These are phyloP conservation scores for Athalia circularis DNA, from an alignment of 2,888 invertebrate species.

Conservation along the genomic window DNA sequence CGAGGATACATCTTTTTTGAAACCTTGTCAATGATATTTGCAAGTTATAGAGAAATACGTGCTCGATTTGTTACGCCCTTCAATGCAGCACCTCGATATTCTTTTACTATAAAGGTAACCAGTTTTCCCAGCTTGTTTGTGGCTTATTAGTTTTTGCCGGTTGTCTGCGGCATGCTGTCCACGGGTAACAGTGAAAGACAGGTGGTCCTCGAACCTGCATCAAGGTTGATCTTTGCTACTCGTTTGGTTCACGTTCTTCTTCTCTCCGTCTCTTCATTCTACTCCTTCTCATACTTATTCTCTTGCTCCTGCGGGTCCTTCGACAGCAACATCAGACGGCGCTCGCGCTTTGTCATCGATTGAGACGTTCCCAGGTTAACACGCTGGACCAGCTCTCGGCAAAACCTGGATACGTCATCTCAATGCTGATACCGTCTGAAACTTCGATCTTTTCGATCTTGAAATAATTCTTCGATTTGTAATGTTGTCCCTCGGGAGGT, in stretches of 20 bases:
- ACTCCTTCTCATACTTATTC: constrained; percentile 48
- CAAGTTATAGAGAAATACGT: background rate
- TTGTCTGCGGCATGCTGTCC: constrained; percentile 47
- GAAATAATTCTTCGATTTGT: constrained; percentile 8
- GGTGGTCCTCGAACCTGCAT: constrained; percentile 51
- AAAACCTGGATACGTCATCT: constrained; percentile 9
- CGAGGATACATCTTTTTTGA: too few relatives aligned
- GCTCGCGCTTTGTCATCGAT: constrained; percentile 26
- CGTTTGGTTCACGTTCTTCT: constrained; percentile 70
- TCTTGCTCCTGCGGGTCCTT: background rate
- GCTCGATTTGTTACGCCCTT: constrained; percentile 10
- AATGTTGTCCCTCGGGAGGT: background rate
- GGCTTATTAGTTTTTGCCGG: constrained; percentile 54
- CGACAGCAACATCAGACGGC: background rate
- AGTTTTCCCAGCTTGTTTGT: constrained; percentile 38
- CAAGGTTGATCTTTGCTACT: constrained; percentile 63
- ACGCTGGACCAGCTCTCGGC: background rate
- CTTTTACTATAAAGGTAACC: background rate
- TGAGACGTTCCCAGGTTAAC: constrained; percentile 39
- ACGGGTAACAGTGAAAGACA: constrained; percentile 49
- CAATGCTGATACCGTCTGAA: background rate
- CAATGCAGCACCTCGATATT: too few relatives aligned
- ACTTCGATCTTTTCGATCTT: too few relatives aligned
- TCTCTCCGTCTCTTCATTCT: constrained; percentile 54
- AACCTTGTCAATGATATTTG: too few relatives aligned